Conservation (phyloP, 1,140 invertebrate genomes). For the Megathymus violae region DNA sequence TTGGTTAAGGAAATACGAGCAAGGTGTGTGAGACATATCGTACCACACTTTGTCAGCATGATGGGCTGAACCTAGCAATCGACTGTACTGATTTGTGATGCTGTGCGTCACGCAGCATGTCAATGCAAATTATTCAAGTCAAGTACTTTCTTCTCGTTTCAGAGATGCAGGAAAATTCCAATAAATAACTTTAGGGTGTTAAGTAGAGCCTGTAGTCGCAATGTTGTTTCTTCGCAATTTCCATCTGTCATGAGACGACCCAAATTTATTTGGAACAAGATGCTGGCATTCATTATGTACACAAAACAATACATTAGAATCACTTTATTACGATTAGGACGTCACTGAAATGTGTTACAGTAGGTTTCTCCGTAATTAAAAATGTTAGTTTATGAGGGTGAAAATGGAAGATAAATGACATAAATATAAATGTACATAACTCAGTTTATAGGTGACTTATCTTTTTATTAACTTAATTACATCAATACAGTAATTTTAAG, state of each 20-base stretch:
- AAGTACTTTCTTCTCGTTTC: background rate
- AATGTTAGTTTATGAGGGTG: background rate
- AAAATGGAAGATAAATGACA: too few relatives aligned
- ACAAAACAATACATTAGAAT: slow-evolving; percentile 59
- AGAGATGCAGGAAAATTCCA: background rate
- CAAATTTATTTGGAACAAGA: slow-evolving; percentile 68
- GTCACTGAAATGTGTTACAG: slow-evolving; percentile 20
- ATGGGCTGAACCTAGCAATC: too few relatives aligned
- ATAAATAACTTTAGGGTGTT: slow-evolving; percentile 46
- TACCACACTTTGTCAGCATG: too few relatives aligned
- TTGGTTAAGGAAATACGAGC: too few relatives aligned
- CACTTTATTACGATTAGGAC: slow-evolving; percentile 55
- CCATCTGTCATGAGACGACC: slow-evolving; percentile 48
- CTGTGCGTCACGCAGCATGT: too few relatives aligned
- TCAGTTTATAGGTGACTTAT: too few relatives aligned
- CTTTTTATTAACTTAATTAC: too few relatives aligned
- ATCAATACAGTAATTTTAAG: too few relatives aligned
- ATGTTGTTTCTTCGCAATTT: slow-evolving; percentile 47
- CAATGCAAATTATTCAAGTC: background rate
- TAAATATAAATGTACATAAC: too few relatives aligned
- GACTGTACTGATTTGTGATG: too few relatives aligned
- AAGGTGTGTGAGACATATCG: too few relatives aligned
- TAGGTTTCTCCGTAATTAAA: slow-evolving; percentile 4
- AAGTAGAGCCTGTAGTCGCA: slow-evolving; percentile 64
- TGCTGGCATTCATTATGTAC: slow-evolving; percentile 55